Base-by-base conservation (phyloP, 2,888 invertebrate species). In the Caenorhabditis plicata region DNA sequence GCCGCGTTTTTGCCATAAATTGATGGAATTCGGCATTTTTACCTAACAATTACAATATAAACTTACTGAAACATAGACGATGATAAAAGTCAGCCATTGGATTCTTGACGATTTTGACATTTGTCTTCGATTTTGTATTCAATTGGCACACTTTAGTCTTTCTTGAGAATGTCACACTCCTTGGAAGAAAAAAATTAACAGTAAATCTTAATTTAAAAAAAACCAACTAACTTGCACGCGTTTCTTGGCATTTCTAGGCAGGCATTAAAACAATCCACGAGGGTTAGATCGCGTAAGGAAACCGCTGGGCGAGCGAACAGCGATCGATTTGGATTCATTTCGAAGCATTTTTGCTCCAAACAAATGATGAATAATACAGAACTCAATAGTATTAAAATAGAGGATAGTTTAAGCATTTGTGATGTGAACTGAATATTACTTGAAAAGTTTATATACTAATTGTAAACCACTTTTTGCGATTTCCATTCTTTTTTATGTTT, bases 1-100 rank as follows among this genome's bases (percentile, higher is more conserved):
- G n/a, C n/a, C n/a, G n/a, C n/a, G n/a, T n/a, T n/a, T n/a, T n/a
- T n/a, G n/a, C n/a, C n/a, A n/a, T n/a, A n/a, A n/a, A 8, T 15
- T 36, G 9, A 15, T 36, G 9, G 11, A 36, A 36, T 9, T 9
- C 11, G 11, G 8, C 9, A 36, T 9, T 36, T 9, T 13, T 9
- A 15, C 9, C 8, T 8, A 15, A 15, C 19, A 9, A 15, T 17
- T 36, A n/a, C n/a, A n/a, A n/a, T n/a, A 40, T 2, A 36, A 15
- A 2, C 11, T 45, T 55, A 44, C 61, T 60, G 36, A 54, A 66
- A 33, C 69, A 69, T 9, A 38, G 51, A 27, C 69, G 31, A 29
- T 64, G 54, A 32, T 66, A 69, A 47, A 62, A 69, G 31, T 69
- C 69, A 4, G 57, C 45, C 57, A 55, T 58, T 4, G 58, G 62